Percentiles rank a stretch among this genome's conserved stretches.
Conservation (phyloP, 2,888 invertebrate genomes). For the Nemotelus pantherinus region DNA sequence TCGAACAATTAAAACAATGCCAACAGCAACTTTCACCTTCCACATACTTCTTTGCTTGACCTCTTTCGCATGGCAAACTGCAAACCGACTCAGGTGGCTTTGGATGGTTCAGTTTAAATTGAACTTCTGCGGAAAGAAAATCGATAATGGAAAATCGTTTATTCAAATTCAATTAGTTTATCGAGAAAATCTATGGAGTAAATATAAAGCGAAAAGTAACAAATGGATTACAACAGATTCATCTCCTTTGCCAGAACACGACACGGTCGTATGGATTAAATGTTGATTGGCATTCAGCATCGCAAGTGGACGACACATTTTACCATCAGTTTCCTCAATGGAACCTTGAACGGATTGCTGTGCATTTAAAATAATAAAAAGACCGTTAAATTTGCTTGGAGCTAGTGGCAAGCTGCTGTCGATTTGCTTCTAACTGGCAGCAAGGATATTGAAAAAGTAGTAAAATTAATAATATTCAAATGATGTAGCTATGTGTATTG, state of each 20-base stretch:
- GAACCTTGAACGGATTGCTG: too few species aligned
- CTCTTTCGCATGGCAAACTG: slow-evolving; percentile 86
- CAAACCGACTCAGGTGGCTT: slow-evolving; percentile 89
- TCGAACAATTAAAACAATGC: slow-evolving; percentile 91
- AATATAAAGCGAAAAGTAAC: neutral
- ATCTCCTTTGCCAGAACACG: neutral
- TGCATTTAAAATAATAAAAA: too few species aligned
- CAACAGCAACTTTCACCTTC: slow-evolving; percentile 95
- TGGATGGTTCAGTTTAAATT: slow-evolving; percentile 82
- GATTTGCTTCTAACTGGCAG: too few species aligned
- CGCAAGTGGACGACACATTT: too few species aligned
- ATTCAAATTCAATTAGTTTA: slow-evolving; percentile 44
- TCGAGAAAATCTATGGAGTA: slow-evolving; percentile 7
- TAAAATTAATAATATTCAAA: too few species aligned
- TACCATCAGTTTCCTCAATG: too few species aligned
- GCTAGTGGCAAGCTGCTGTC: too few species aligned
- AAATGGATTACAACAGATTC: neutral
- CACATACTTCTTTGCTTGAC: slow-evolving; percentile 91
- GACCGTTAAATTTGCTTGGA: too few species aligned
- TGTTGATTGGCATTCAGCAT: too few species aligned
- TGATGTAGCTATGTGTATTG: too few species aligned
- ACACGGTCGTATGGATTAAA: too few species aligned
- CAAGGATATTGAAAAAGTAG: too few species aligned
- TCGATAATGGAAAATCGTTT: slow-evolving; percentile 11
- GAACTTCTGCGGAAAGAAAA: slow-evolving; percentile 72